A percentile compares a stretch with the other conserved stretches of the same genome.
Conservation (phyloP, 2,888 invertebrate species). For the Drosophila subsilvestris region DNA sequence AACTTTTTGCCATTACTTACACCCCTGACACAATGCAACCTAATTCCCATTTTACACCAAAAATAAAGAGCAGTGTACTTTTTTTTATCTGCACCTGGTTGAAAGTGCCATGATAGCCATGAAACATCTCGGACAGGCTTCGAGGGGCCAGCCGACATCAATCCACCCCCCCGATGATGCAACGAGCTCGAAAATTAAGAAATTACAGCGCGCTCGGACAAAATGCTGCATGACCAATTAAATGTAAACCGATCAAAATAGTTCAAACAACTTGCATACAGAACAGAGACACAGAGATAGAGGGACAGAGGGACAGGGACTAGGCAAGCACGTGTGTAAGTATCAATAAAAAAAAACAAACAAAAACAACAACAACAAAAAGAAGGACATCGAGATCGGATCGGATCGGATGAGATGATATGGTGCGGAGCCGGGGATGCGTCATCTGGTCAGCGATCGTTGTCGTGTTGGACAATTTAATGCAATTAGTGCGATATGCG, state of each 20-base stretch:
- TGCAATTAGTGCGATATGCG: conserved; percentile 76
- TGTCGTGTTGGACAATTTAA: conserved; percentile 72
- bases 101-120: neutral
- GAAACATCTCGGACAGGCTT: neutral
- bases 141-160: neutral
- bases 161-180: conserved; percentile 2
- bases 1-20: too few relatives aligned
- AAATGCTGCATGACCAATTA: conserved; percentile 44
- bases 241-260: conserved; percentile 35
- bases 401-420: conserved; percentile 15
- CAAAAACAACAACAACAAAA: conserved; percentile 23
- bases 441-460: conserved; percentile 63
- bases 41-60: too few relatives aligned
- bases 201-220: conserved; percentile 51
- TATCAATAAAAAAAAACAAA: conserved; percentile 49
- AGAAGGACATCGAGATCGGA: conserved; percentile 20
- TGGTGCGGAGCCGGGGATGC: conserved; percentile 22
- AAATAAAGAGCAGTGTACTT: neutral
- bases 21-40: too few relatives aligned
- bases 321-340: conserved; percentile 31
- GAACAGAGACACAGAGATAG: neutral
- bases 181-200: conserved; percentile 58
- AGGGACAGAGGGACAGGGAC: conserved; percentile 1
- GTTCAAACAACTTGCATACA: conserved; percentile 27
- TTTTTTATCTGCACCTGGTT: neutral